Conservation (phyloP, 2,113 vertebrate genomes). For the Bos indicus region DNA sequence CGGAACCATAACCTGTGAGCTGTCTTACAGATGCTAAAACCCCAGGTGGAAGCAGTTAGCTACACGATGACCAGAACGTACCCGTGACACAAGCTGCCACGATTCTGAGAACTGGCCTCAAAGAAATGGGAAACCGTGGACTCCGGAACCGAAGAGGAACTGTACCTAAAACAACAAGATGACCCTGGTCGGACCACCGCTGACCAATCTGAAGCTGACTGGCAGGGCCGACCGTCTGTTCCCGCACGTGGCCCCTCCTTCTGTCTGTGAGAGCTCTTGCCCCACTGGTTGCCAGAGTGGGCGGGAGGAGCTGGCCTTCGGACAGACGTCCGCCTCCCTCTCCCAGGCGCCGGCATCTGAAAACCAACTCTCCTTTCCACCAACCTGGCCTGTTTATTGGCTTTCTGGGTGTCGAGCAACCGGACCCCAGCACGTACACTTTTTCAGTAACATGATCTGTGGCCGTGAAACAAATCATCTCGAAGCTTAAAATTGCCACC, state of each 20-base stretch:
- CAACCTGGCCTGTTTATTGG: background rate
- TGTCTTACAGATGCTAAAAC: background rate
- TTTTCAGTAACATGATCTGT: background rate
- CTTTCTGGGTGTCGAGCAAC: background rate
- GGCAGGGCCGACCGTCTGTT: background rate
- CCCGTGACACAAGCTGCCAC: background rate
- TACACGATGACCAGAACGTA: background rate
- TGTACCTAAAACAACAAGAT: background rate
- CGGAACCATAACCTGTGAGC: background rate
- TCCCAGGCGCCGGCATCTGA: background rate
- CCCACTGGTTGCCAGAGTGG: background rate
- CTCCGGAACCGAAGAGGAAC: background rate
- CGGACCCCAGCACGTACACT: background rate
- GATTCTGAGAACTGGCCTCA: background rate
- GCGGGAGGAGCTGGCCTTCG: background rate
- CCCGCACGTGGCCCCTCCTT: background rate
- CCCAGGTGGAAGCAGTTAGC: background rate
- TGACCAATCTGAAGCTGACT: background rate
- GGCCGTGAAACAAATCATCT: background rate
- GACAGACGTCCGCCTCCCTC: background rate
- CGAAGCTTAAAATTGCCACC: background rate
- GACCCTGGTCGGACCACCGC: background rate
- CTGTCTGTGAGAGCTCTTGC: background rate
- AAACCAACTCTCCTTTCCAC: background rate
- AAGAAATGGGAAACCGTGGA: background rate